phyloP scores from a whole-genome alignment of 2,113 vertebrate genomes.

The Myodes glareolus region DNA sequence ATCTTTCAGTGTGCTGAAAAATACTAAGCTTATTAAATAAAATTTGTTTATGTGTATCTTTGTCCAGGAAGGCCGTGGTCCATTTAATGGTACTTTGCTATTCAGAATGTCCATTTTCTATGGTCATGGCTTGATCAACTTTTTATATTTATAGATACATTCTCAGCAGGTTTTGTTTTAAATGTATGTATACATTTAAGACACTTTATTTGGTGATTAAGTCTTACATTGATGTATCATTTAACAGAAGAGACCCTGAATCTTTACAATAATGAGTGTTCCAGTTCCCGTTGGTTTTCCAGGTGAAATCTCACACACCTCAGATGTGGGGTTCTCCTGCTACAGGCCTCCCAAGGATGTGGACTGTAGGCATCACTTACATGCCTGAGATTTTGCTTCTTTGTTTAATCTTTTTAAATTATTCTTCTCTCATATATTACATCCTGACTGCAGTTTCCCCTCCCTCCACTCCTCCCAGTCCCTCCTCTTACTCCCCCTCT shows the following conservation, averaged over 20 bases:
- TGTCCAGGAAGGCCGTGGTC: background rate
- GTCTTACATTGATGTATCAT: background rate
- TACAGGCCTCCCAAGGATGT: background rate
- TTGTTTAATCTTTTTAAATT: background rate
- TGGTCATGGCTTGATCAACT: background rate
- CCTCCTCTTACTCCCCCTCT: background rate
- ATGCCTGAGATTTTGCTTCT: background rate
- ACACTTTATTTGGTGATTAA: background rate
- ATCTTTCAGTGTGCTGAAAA: slow-evolving; percentile 34
- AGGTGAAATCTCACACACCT: background rate
- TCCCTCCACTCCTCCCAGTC: background rate
- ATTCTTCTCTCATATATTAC: background rate
- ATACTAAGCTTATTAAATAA: slow-evolving; percentile 15
- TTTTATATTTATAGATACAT: slow-evolving; percentile 6
- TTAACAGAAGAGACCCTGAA: background rate
- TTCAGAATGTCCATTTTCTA: background rate
- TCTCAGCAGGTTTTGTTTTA: slow-evolving; percentile 18
- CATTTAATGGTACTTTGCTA: background rate
- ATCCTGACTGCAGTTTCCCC: background rate
- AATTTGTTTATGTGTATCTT: background rate
- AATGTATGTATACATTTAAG: background rate
- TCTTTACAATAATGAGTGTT: background rate
- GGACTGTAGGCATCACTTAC: background rate
- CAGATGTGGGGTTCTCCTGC: background rate
- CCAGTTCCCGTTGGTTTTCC: background rate